These are phyloP conservation scores for Archilochus colubris DNA, from an alignment of 2,113 vertebrate genomes.

Conservation along the genomic window DNA sequence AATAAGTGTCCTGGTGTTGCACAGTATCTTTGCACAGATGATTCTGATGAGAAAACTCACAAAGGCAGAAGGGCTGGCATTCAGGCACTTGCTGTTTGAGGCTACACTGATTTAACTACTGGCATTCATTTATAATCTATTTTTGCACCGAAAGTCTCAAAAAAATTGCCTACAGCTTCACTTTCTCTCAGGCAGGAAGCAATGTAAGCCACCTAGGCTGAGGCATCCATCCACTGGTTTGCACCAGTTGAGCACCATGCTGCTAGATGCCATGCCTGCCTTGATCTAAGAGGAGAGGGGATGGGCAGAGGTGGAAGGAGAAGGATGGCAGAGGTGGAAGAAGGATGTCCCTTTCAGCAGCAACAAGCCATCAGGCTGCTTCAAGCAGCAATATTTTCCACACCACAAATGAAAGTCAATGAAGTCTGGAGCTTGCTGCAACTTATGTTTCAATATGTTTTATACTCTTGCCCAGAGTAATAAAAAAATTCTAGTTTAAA, in stretches of 20 bases:
- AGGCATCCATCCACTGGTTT: background rate
- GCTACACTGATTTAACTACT: background rate
- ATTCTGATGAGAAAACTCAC: background rate
- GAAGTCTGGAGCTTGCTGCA: background rate
- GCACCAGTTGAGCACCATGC: fast-evolving
- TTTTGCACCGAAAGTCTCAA: background rate
- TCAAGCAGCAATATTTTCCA: background rate
- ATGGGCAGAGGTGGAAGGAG: background rate
- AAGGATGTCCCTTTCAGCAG: background rate
- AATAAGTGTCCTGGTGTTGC: background rate
- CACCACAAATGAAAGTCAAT: background rate
- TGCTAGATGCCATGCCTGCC: background rate
- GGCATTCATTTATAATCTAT: background rate
- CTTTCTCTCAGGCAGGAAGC: background rate
- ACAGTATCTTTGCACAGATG: background rate
- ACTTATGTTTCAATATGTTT: background rate
- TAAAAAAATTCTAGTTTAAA: background rate
- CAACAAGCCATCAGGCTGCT: background rate
- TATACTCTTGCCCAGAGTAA: background rate
- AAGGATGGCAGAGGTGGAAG: background rate
- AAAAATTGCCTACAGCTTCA: background rate
- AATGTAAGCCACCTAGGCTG: background rate
- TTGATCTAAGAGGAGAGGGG: background rate
- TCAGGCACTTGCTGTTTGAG: background rate
- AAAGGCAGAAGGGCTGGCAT: background rate